phyloP scores from a whole-genome alignment of 2,113 vertebrate genomes.

The Istiophorus platypterus region DNA sequence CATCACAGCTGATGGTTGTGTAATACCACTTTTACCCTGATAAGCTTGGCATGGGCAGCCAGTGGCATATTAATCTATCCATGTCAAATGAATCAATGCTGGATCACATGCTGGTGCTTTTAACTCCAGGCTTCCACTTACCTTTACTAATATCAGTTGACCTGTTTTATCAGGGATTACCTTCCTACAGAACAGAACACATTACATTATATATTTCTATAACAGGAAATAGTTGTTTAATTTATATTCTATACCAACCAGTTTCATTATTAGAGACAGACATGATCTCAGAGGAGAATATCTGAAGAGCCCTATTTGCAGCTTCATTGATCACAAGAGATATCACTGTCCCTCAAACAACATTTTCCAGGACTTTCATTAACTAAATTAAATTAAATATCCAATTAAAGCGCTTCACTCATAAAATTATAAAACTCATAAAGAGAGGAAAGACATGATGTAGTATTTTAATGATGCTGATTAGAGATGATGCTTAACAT shows the following conservation, averaged over 20 bases:
- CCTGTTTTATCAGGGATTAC: slow-evolving; percentile 35
- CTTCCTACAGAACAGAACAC: slow-evolving; percentile 15
- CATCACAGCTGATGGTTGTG: slow-evolving; percentile 74
- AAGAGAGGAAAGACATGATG: slow-evolving; percentile 59
- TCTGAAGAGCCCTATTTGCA: slow-evolving; percentile 78
- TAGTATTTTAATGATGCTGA: slow-evolving; percentile 63
- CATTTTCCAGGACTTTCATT: slow-evolving; percentile 89
- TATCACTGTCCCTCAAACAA: slow-evolving; percentile 84
- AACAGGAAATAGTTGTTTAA: background rate
- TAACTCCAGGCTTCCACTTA: slow-evolving; percentile 45
- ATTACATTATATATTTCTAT: slow-evolving; percentile 14
- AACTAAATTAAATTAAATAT: slow-evolving; percentile 85
- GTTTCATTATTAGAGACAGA: slow-evolving; percentile 83
- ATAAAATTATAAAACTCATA: slow-evolving; percentile 50
- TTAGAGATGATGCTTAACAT: slow-evolving; percentile 45
- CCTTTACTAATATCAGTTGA: slow-evolving; percentile 48
- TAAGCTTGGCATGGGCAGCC: slow-evolving; percentile 68
- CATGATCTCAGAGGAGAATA: slow-evolving; percentile 85
- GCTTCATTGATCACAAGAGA: slow-evolving; percentile 88
- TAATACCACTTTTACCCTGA: slow-evolving; percentile 74
- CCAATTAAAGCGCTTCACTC: slow-evolving; percentile 73
- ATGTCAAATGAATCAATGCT: slow-evolving; percentile 75
- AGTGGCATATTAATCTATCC: slow-evolving; percentile 73
- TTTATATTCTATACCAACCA: slow-evolving; percentile 83
- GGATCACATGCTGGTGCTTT: slow-evolving; percentile 57